Conservation (phyloP, 2,888 invertebrate species). For the Copidosoma aretas region DNA sequence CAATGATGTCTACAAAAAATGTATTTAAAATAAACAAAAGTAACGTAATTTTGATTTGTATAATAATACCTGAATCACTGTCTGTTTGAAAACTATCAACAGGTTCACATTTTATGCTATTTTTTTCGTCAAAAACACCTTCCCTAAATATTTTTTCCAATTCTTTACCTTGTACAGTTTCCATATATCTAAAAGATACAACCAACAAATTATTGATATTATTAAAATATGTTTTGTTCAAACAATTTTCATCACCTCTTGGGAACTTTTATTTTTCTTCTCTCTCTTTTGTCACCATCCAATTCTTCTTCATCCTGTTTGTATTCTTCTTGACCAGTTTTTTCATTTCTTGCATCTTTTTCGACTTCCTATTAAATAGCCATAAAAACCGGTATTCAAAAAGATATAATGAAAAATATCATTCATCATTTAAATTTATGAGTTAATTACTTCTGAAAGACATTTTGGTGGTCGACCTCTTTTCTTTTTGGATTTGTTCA, state of each 20-base stretch:
- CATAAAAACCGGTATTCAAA: background rate
- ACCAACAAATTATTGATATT: too few relatives aligned
- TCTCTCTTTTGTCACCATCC: constrained; percentile 67
- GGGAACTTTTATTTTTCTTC: constrained; percentile 71
- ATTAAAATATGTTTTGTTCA: too few relatives aligned
- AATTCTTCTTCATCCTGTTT: constrained; percentile 60
- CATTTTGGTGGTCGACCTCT: constrained; percentile 75
- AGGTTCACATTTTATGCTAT: constrained; percentile 52
- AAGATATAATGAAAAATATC: background rate
- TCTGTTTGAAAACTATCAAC: constrained; percentile 43
- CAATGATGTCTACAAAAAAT: constrained; percentile 66
- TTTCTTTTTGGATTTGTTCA: constrained; percentile 73
- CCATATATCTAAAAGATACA: constrained; percentile 56
- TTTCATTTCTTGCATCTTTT: constrained; percentile 27
- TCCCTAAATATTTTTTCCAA: constrained; percentile 76
- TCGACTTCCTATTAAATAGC: constrained; percentile 35
- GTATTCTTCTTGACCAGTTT: constrained; percentile 41
- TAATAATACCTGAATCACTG: constrained; percentile 52
- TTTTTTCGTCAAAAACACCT: constrained; percentile 72
- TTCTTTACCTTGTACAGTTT: constrained; percentile 72
- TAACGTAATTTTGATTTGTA: background rate
- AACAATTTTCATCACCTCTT: constrained; percentile 63
- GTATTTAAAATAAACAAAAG: background rate
- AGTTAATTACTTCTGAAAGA: constrained; percentile 49
- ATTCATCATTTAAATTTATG: background rate